Evolutionary conservation across 2,797 vertebrate genomes (phyloP).

Genomic region (Siniperca undulata): DNA sequence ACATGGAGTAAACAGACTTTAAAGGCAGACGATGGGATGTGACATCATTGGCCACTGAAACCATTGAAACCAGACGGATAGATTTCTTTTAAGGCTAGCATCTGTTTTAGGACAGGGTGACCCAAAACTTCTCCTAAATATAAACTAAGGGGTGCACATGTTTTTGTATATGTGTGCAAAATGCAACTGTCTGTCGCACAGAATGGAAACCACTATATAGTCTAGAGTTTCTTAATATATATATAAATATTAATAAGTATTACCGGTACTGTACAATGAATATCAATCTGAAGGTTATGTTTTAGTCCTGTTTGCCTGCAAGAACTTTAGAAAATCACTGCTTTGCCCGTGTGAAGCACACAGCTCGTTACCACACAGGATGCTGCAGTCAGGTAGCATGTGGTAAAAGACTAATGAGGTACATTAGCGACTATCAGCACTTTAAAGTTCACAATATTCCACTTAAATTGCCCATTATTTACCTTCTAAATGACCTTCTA

Average conservation of each 20-base stretch:
- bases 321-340: background rate
- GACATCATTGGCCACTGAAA: slow-evolving; percentile 31
- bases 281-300: background rate
- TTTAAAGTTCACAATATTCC: background rate
- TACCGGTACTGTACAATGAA: background rate
- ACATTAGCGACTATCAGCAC: slow-evolving; percentile 7
- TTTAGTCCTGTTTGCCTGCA: background rate
- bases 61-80: slow-evolving; percentile 20
- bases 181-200: background rate
- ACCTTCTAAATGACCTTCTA: background rate
- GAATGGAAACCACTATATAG: background rate
- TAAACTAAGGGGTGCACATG: background rate
- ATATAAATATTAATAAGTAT: too few relatives aligned
- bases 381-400: slow-evolving; percentile 7
- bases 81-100: background rate
- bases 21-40: slow-evolving; percentile 28
- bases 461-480: background rate
- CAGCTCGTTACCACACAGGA: background rate
- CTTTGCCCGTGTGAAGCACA: background rate
- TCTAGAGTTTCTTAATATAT: background rate
- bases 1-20: slow-evolving; percentile 37
- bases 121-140: background rate
- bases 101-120: background rate
- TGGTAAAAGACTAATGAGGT: slow-evolving; percentile 15
- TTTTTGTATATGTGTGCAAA: background rate